A percentile compares a stretch with the other conserved stretches of the same genome.
These are phyloP conservation scores for Dolichopus griseipennis DNA, from an alignment of 2,888 invertebrate genomes.

Conservation along the genomic window DNA sequence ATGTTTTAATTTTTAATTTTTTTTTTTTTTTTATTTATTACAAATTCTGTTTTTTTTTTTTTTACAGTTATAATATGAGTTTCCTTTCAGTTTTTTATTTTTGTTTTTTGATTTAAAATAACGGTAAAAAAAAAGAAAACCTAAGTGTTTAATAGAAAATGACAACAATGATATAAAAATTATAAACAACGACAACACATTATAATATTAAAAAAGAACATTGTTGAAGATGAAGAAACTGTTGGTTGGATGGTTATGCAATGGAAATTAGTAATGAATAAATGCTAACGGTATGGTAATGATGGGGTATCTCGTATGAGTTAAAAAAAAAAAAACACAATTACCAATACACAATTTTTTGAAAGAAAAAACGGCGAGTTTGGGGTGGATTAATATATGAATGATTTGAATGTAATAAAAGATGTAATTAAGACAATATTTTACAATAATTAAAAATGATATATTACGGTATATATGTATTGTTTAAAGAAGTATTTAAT, in stretches of 20 bases:
- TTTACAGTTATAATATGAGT: background rate
- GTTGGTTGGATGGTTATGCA: no score
- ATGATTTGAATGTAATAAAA: constrained; percentile 9
- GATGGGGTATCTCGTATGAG: background rate
- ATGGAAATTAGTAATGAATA: background rate
- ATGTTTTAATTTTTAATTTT: background rate
- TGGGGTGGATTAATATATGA: background rate
- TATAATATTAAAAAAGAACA: background rate
- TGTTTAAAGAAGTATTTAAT: background rate
- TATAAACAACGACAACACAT: background rate
- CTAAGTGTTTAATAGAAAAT: constrained; percentile 4
- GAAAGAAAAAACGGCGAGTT: background rate
- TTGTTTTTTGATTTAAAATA: background rate
- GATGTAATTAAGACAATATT: constrained; percentile 11
- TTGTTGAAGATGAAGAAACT: no score
- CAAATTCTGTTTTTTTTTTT: no score
- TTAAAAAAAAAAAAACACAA: no score
- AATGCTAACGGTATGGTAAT: no score
- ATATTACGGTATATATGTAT: background rate
- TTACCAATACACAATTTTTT: no score
- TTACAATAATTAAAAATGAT: constrained; percentile 7
- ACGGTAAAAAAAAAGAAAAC: background rate
- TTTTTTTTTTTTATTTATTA: background rate
- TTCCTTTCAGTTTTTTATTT: background rate
- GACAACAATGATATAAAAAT: background rate